A percentile compares a stretch with the other conserved stretches of the same genome.
Evolutionary conservation across 2,113 vertebrate species (phyloP).

Genomic region (Anarhynchus alexandrinus): DNA sequence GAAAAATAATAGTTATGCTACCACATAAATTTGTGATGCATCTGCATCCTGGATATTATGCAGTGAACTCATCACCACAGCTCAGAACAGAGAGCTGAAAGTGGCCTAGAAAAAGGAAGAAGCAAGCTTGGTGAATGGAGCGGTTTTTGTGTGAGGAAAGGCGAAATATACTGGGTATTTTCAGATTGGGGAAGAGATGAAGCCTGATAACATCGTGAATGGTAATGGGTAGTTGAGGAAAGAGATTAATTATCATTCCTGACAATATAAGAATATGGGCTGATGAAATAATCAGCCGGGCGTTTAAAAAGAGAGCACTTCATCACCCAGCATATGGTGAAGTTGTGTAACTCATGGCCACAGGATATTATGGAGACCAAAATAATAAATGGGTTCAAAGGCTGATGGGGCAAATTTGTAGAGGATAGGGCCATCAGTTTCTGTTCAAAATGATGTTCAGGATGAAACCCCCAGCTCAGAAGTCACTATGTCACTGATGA

Average conservation of each 20-base stretch:
- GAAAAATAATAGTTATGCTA: not conserved
- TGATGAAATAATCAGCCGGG: conserved; percentile 56
- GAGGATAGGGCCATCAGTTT: not conserved
- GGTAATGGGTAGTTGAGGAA: conserved; percentile 14
- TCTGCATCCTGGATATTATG: not conserved
- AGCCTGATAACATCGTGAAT: not conserved
- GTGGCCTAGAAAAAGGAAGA: not conserved
- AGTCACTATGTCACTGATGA: not conserved
- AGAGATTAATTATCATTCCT: conserved; percentile 29
- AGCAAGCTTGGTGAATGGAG: not conserved
- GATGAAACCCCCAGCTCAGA: not conserved
- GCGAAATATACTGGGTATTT: not conserved
- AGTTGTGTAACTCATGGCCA: not conserved
- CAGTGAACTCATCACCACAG: not conserved
- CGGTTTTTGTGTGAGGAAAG: not conserved
- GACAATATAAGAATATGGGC: conserved; percentile 7
- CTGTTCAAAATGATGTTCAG: not conserved
- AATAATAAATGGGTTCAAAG: not conserved
- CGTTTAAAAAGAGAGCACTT: conserved; percentile 17
- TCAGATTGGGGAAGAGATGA: not conserved
- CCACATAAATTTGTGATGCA: not conserved
- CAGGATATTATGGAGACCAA: not conserved
- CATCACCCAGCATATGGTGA: not conserved
- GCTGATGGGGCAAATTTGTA: not conserved
- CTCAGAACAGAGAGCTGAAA: not conserved